Evolutionary conservation across 53 echinoderm and acorn worm species (phyloP).

Genomic region (Antedon mediterranea): DNA sequence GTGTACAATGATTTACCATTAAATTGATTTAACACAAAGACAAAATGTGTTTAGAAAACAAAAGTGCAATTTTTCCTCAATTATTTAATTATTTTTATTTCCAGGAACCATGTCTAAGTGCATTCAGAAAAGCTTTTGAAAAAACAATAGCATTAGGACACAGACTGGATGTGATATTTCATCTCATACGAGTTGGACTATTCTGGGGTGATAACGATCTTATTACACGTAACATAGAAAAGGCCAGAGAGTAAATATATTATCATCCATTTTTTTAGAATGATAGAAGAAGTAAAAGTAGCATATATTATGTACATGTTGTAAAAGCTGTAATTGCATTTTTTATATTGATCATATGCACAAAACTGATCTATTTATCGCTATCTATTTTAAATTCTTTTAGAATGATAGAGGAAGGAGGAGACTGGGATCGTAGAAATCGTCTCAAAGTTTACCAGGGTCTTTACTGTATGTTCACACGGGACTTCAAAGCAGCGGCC

Average conservation of each 20-base stretch:
- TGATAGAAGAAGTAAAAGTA: conserved; percentile 98
- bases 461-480: conserved; percentile 62
- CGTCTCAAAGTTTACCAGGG: conserved; percentile 98
- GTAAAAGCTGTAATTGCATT: not conserved
- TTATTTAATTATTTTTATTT: too few species aligned
- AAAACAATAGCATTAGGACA: conserved; percentile 93
- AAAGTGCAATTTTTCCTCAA: too few species aligned
- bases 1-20: too few species aligned
- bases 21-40: too few species aligned
- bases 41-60: too few species aligned
- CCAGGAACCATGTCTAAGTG: conserved; percentile 75
- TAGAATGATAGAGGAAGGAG: conserved; percentile 99
- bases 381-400: not conserved
- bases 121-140: conserved; percentile 91
- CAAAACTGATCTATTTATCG: too few species aligned
- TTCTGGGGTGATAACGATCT: conserved; percentile 88
- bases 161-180: conserved; percentile 88
- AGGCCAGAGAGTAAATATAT: conserved; percentile 69
- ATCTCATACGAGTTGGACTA: conserved; percentile 68
- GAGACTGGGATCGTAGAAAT: conserved; percentile 95
- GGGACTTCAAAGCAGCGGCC: conserved; percentile 72
- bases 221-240: conserved; percentile 92
- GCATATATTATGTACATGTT: not conserved
- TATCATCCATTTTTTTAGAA: conserved; percentile 23
- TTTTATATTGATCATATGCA: not conserved